Evolutionary conservation across 2,888 invertebrate genomes (phyloP), one percentile per base, ranked within the genome.

Genomic region (Napeogenes sylphis): DNA sequence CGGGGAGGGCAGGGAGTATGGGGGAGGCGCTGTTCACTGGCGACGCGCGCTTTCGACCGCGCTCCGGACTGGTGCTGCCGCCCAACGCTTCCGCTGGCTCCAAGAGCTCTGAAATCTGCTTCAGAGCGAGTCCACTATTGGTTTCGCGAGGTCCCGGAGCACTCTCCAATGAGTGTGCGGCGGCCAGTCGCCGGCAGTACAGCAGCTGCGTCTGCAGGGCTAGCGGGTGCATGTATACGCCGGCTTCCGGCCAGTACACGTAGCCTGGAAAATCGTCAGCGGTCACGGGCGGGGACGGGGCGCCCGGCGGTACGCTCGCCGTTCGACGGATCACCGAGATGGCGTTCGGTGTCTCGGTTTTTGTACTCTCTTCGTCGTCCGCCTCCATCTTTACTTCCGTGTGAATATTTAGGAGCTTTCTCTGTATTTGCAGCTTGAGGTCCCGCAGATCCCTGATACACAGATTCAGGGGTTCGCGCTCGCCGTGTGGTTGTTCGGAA

Each of bases 381-480:
- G 89, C 81, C 76, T 94, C 93, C 61, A 91, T 91, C 83, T 94
- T 94, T 5, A 93, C 90, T 68, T 93, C 92, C 0, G 92, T 90
- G 76, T 93, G 93, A 55, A 93, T 92, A 75, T 93, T 93, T 0
- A 93, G 93, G 66, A 92, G 92, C 68, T 93, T 93, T 72, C 92
- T 90, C 59, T 92, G 84, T 45, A 94, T 87, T 69, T 93, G 91
- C 69, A 94, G 92, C 74, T 94, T 94, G 33, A 94, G 79, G 67
- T 94, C 93, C 73, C 93, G 93, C 57, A 94, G 90, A 76, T 97
- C 97, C 59, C 96, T 90, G 63, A 97, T 92, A 78, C 97, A 97
- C 4, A 97, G 91, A 83, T 97, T 97, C 4, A 97, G 85, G 0
- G 97, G 97, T 75, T 96, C 95, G 58, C 95, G 94, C 75, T 87